A percentile compares a stretch with the other conserved stretches of the same genome.
phyloP scores from a whole-genome alignment of 2,113 vertebrate genomes.

The Podilymbus podiceps region DNA sequence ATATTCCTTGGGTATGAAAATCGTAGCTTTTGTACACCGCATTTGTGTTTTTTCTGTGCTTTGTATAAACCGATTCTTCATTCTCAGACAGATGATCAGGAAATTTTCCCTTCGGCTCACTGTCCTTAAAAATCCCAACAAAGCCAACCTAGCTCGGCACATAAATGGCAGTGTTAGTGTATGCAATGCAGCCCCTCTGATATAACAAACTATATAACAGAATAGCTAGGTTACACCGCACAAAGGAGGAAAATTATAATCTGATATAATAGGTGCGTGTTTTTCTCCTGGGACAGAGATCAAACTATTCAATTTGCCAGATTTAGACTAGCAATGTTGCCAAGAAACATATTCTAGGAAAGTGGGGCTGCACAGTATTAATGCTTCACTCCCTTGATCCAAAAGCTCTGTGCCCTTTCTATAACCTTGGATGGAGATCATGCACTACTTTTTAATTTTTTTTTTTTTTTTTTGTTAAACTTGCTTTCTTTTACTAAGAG shows the following conservation, averaged over 20 bases:
- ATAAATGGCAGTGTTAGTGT: not conserved
- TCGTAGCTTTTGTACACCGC: not conserved
- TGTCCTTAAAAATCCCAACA: not conserved
- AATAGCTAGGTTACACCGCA: not conserved
- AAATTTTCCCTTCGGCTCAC: not conserved
- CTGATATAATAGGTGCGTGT: not conserved
- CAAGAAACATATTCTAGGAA: not conserved
- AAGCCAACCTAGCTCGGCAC: not conserved
- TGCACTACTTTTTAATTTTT: not conserved
- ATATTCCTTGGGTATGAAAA: not conserved
- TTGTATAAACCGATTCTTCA: not conserved
- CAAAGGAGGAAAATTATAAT: constrained; percentile 1
- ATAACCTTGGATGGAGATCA: not conserved
- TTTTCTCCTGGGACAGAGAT: not conserved
- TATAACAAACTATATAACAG: not conserved
- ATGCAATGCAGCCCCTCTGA: not conserved
- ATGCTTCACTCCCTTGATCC: not conserved
- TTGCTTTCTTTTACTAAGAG: not conserved
- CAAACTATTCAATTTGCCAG: constrained; percentile 14
- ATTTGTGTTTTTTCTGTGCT: not conserved
- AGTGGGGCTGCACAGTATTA: not conserved
- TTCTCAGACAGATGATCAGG: not conserved
- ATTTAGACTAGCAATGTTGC: not conserved
- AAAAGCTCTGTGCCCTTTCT: not conserved
- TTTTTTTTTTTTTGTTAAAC: not conserved